Evolutionary conservation across 2,113 vertebrate species (phyloP).

Genomic region (Caranx melampygus): DNA sequence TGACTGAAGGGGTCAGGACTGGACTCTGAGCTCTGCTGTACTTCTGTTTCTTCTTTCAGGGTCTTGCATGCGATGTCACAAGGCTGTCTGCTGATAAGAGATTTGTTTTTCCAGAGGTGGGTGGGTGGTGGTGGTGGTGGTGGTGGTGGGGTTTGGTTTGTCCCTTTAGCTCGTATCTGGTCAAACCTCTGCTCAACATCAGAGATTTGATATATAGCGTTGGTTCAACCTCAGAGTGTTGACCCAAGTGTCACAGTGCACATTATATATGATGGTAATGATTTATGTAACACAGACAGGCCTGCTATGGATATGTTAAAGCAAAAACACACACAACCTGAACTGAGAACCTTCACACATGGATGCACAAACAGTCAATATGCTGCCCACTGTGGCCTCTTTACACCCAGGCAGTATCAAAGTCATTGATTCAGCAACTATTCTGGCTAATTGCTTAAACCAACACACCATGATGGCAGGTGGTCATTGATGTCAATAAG

Average conservation of each 20-base stretch:
- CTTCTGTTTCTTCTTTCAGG: slow-evolving; percentile 7
- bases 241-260: slow-evolving; percentile 11
- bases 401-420: slow-evolving; percentile 1
- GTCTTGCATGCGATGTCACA: slow-evolving; percentile 18
- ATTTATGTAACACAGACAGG: slow-evolving; percentile 29
- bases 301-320: slow-evolving; percentile 7
- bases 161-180: not conserved
- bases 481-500: not conserved
- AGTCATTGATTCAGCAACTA: not conserved
- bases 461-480: not conserved
- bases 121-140: not conserved
- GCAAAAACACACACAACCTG: slow-evolving; percentile 15
- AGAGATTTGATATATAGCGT: slow-evolving; percentile 22
- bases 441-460: not conserved
- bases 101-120: slow-evolving; percentile 19
- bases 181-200: slow-evolving; percentile 20
- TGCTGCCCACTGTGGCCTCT: not conserved
- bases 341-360: slow-evolving; percentile 2
- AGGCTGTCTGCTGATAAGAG: slow-evolving; percentile 40
- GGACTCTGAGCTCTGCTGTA: not conserved
- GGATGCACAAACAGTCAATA: slow-evolving; percentile 8
- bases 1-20: slow-evolving; percentile 27
- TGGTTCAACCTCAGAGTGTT: slow-evolving; percentile 39
- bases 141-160: not conserved
- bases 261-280: slow-evolving; percentile 3